These are phyloP conservation scores for Ceraclea dissimilis DNA, from an alignment of 2,888 invertebrate genomes.

Conservation along the genomic window DNA sequence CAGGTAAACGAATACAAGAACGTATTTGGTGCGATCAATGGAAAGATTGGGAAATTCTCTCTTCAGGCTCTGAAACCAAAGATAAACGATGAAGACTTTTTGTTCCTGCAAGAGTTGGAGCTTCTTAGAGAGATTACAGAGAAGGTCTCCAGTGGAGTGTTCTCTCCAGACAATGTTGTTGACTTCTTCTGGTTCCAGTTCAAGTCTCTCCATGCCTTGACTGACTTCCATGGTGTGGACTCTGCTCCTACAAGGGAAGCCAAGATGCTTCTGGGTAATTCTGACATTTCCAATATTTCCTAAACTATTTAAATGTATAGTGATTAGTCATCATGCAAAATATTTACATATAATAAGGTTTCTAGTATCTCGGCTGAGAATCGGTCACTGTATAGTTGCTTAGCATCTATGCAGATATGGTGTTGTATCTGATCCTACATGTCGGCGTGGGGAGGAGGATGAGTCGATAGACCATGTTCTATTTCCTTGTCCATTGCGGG, in stretches of 20 bases:
- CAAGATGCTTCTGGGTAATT: constrained; percentile 48
- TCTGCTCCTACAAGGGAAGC: constrained; percentile 60
- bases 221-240: constrained; percentile 57
- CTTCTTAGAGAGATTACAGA: constrained; percentile 50
- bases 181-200: constrained; percentile 63
- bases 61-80: constrained; percentile 35
- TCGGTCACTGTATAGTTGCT: no score
- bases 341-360: no score
- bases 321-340: no score
- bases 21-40: constrained; percentile 37
- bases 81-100: constrained; percentile 50
- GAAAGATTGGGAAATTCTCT: constrained; percentile 32
- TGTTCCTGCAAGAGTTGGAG: constrained; percentile 55
- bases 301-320: no score
- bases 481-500: no score
- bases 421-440: no score
- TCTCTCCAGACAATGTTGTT: constrained; percentile 49
- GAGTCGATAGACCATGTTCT: no score
- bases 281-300: no score
- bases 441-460: no score
- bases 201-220: constrained; percentile 53
- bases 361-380: no score
- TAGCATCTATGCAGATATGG: no score
- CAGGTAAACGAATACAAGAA: constrained; percentile 38
- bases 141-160: constrained; percentile 43